These are phyloP conservation scores for Paramuricea clavata DNA, from an alignment of 92 coral and sea anemone genomes.

Conservation along the genomic window DNA sequence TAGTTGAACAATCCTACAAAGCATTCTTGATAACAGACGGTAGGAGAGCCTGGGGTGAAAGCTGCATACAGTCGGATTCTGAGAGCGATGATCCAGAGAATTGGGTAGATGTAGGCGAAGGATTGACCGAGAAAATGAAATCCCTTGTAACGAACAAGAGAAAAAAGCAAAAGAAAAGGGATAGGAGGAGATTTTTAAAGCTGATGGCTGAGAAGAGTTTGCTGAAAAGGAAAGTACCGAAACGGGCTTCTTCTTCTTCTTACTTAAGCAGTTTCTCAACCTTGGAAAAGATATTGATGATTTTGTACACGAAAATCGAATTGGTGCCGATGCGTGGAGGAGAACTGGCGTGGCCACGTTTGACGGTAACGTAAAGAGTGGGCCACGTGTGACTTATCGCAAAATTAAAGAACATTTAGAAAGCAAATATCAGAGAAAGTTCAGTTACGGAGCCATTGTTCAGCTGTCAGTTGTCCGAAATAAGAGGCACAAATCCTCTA, in stretches of 20 bases:
- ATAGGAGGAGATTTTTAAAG: slow-evolving; percentile 58
- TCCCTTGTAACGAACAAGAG: slow-evolving; percentile 56
- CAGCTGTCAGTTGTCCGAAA: slow-evolving; percentile 63
- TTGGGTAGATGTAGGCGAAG: slow-evolving; percentile 58
- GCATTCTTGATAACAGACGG: slow-evolving; percentile 57
- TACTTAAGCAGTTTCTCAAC: slow-evolving; percentile 41
- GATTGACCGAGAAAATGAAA: slow-evolving; percentile 60
- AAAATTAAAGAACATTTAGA: slow-evolving; percentile 61
- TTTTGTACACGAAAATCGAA: slow-evolving; percentile 43
- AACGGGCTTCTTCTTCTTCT: no score
- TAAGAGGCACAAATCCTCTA: slow-evolving; percentile 50
- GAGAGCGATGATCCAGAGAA: slow-evolving; percentile 74
- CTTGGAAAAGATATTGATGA: slow-evolving; percentile 47
- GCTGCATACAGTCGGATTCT: slow-evolving; percentile 46
- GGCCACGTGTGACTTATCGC: slow-evolving; percentile 59
- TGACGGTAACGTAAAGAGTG: slow-evolving; percentile 61
- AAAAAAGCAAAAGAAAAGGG: slow-evolving; percentile 56
- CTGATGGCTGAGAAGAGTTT: slow-evolving; percentile 50
- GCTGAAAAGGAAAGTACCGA: slow-evolving; percentile 46
- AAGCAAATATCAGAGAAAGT: slow-evolving; percentile 51
- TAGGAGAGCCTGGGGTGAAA: slow-evolving; percentile 43
- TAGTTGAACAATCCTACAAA: slow-evolving; percentile 59
- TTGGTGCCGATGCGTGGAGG: slow-evolving; percentile 55
- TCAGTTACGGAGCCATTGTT: slow-evolving; percentile 70
- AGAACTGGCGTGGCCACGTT: slow-evolving; percentile 51